phyloP scores from a whole-genome alignment of 2,888 invertebrate species.

The Eupeodes luniger region DNA sequence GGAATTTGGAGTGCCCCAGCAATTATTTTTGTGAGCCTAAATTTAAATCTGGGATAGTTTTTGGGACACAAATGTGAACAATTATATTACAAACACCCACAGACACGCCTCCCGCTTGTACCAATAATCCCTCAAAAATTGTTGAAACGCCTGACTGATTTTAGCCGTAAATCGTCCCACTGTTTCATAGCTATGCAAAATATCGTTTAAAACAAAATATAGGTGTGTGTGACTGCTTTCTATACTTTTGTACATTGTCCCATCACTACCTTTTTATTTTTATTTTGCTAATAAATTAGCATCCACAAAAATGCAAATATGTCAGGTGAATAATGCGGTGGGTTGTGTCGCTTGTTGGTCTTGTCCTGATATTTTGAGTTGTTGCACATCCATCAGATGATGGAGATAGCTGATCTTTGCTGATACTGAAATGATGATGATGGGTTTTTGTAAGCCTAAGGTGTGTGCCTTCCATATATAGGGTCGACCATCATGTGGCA shows the following conservation, averaged over 20 bases:
- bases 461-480: slow-evolving; percentile 39
- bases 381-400: slow-evolving; percentile 61
- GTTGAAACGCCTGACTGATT: too few species aligned
- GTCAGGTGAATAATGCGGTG: slow-evolving; percentile 73
- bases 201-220: slow-evolving; percentile 42
- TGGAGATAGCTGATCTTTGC: slow-evolving; percentile 45
- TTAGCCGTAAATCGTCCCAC: background rate
- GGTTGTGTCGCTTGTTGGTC: slow-evolving; percentile 45
- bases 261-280: slow-evolving; percentile 47
- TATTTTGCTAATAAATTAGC: slow-evolving; percentile 71
- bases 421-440: slow-evolving; percentile 65
- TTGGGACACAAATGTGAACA: too few species aligned
- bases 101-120: too few species aligned
- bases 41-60: too few species aligned
- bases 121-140: too few species aligned
- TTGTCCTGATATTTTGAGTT: slow-evolving; percentile 35
- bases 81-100: too few species aligned
- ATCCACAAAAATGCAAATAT: slow-evolving; percentile 74
- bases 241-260: slow-evolving; percentile 55
- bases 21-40: background rate
- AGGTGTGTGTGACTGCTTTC: slow-evolving; percentile 63
- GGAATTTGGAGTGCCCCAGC: background rate
- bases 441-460: slow-evolving; percentile 60
- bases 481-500: slow-evolving; percentile 19
- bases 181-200: slow-evolving; percentile 1